Conservation (phyloP, 2,888 invertebrate species). For the Fragum sueziense region DNA sequence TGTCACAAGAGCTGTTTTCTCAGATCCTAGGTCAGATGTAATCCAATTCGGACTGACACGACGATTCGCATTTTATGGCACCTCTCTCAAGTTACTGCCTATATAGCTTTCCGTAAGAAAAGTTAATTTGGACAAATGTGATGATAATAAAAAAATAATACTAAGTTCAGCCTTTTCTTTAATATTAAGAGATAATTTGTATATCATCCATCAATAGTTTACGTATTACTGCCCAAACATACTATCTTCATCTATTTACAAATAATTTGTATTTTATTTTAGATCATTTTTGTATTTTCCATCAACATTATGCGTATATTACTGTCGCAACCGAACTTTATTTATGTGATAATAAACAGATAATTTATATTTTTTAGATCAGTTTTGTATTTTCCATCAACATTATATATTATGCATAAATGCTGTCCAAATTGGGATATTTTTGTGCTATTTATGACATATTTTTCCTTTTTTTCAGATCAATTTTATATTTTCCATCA, state of each 20-base stretch:
- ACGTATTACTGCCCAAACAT: slow-evolving; percentile 86
- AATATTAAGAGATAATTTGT: slow-evolving; percentile 86
- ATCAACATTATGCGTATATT: slow-evolving; percentile 87
- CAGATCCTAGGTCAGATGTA: too few relatives aligned
- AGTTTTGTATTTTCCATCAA: slow-evolving; percentile 87
- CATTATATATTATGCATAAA: slow-evolving; percentile 86
- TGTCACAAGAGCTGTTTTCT: too few relatives aligned
- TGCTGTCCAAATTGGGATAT: slow-evolving; percentile 86
- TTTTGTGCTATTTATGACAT: too few relatives aligned
- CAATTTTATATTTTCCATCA: slow-evolving; percentile 86
- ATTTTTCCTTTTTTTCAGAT: slow-evolving; percentile 78
- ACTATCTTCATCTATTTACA: slow-evolving; percentile 46
- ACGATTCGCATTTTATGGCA: too few relatives aligned
- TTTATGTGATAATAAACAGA: too few relatives aligned
- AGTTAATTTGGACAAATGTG: too few relatives aligned
- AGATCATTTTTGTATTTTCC: slow-evolving; percentile 86
- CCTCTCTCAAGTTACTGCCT: too few relatives aligned
- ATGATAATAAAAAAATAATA: too few relatives aligned
- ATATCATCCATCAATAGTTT: slow-evolving; percentile 86
- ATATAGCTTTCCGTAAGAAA: too few relatives aligned
- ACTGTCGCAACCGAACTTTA: slow-evolving; percentile 84
- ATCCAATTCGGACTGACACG: too few relatives aligned
- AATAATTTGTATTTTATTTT: slow-evolving; percentile 45
- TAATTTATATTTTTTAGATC: slow-evolving; percentile 78
- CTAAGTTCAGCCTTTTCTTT: too few relatives aligned